A percentile compares a stretch with the other conserved stretches of the same genome.
Conservation (phyloP, 1,140 invertebrate genomes). For the Drosophila virilis region DNA sequence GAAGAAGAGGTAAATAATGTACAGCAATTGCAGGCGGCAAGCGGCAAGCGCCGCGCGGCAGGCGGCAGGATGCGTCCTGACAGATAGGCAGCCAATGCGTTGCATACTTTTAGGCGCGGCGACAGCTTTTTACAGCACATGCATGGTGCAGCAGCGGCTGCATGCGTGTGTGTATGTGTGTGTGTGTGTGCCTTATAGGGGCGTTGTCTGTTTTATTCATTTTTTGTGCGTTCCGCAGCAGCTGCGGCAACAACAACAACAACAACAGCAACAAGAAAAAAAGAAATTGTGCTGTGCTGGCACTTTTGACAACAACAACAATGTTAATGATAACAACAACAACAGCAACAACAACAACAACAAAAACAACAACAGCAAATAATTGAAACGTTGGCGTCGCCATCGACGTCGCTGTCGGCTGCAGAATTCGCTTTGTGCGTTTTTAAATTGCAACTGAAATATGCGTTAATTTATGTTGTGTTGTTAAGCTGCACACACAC, state of each 20-base stretch:
- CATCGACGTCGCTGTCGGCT: slow-evolving; percentile 20
- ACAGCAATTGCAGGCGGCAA: slow-evolving; percentile 36
- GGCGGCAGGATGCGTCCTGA: slow-evolving; percentile 38
- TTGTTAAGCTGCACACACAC: slow-evolving; percentile 63
- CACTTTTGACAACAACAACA: slow-evolving; percentile 71
- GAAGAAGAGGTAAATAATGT: slow-evolving; percentile 81
- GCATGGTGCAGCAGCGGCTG: background rate
- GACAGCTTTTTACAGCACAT: slow-evolving; percentile 63
- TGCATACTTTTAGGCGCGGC: slow-evolving; percentile 78
- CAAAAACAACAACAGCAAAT: slow-evolving; percentile 23
- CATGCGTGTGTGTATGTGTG: slow-evolving; percentile 4
- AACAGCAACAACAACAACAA: slow-evolving; percentile 17
- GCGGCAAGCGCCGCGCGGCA: too few species aligned
- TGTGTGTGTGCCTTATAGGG: slow-evolving; percentile 40
- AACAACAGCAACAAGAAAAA: background rate
- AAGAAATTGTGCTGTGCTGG: slow-evolving; percentile 54
- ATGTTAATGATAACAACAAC: slow-evolving; percentile 66
- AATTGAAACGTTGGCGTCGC: slow-evolving; percentile 33
- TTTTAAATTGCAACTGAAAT: slow-evolving; percentile 80
- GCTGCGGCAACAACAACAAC: slow-evolving; percentile 18
- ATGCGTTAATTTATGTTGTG: slow-evolving; percentile 82
- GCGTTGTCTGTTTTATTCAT: slow-evolving; percentile 77
- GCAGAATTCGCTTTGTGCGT: slow-evolving; percentile 71
- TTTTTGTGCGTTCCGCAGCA: slow-evolving; percentile 69
- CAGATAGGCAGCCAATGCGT: slow-evolving; percentile 68